Evolutionary conservation across 92 coral and sea anemone genomes (phyloP).

Genomic region (Nematostella vectensis): DNA sequence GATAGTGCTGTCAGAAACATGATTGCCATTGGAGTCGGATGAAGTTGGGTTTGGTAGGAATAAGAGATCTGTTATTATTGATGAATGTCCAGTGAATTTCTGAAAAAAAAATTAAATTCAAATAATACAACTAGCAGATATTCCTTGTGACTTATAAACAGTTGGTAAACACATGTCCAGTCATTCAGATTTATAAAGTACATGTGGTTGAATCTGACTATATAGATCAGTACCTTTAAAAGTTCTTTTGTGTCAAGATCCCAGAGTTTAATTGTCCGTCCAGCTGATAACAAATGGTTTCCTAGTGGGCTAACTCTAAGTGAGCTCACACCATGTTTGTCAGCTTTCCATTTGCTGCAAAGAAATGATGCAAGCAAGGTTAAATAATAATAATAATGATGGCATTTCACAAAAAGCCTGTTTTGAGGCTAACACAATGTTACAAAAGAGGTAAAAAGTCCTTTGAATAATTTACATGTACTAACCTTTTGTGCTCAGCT

Average conservation of each 20-base stretch:
- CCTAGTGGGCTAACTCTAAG: constrained; percentile 71
- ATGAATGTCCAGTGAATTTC: constrained; percentile 94
- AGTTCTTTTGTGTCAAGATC: constrained; percentile 82
- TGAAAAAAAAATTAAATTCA: constrained; percentile 8
- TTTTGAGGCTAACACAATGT: too few relatives aligned
- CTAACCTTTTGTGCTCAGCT: constrained; percentile 78
- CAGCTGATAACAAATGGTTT: constrained; percentile 82
- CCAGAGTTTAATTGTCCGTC: constrained; percentile 93
- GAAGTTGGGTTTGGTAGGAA: constrained; percentile 64
- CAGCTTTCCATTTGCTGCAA: constrained; percentile 93
- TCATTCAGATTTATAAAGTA: too few relatives aligned
- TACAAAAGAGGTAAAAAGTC: too few relatives aligned
- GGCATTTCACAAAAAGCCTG: too few relatives aligned
- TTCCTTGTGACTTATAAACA: too few relatives aligned
- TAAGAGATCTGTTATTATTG: constrained; percentile 65
- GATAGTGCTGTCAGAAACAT: constrained; percentile 45
- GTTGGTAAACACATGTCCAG: too few relatives aligned
- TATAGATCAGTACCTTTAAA: constrained; percentile 80
- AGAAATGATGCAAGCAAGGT: background rate
- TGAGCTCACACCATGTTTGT: constrained; percentile 70
- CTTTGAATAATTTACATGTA: too few relatives aligned
- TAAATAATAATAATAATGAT: too few relatives aligned
- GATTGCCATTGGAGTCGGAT: constrained; percentile 62
- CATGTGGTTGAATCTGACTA: too few relatives aligned
- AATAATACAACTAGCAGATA: background rate